These are phyloP conservation scores for Mormoops blainvillei DNA, from an alignment of 2,113 vertebrate species.

Conservation along the genomic window DNA sequence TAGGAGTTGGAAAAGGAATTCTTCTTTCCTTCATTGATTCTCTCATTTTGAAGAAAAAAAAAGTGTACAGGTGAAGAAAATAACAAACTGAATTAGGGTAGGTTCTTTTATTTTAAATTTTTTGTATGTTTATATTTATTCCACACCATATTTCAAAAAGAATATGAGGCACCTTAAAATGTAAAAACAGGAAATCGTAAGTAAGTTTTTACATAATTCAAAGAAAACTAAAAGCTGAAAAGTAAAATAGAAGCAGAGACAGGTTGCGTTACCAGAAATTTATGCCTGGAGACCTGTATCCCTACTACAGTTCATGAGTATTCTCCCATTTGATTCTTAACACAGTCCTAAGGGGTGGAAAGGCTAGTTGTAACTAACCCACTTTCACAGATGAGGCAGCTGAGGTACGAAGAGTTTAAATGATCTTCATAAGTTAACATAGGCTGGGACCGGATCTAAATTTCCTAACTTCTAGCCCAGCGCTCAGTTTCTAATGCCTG, in stretches of 20 bases:
- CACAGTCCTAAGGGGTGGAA: background rate
- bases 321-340: background rate
- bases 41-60: background rate
- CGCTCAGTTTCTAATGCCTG: background rate
- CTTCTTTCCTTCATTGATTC: background rate
- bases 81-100: background rate
- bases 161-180: background rate
- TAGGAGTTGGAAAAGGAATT: background rate
- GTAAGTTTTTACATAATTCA: background rate
- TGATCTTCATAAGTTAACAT: background rate
- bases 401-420: background rate
- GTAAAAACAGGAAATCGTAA: background rate
- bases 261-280: background rate
- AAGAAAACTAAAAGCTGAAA: background rate
- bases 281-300: background rate
- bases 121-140: too few relatives aligned
- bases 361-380: background rate
- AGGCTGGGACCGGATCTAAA: background rate
- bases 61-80: background rate
- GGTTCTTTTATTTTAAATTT: too few relatives aligned
- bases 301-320: background rate
- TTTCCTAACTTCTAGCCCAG: background rate
- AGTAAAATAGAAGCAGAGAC: background rate
- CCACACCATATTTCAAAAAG: background rate
- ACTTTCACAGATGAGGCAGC: background rate